Percentiles rank a stretch among this genome's conserved stretches.
Evolutionary conservation across 2,797 vertebrate genomes (phyloP).

Genomic region (Darevskia nairensis): DNA sequence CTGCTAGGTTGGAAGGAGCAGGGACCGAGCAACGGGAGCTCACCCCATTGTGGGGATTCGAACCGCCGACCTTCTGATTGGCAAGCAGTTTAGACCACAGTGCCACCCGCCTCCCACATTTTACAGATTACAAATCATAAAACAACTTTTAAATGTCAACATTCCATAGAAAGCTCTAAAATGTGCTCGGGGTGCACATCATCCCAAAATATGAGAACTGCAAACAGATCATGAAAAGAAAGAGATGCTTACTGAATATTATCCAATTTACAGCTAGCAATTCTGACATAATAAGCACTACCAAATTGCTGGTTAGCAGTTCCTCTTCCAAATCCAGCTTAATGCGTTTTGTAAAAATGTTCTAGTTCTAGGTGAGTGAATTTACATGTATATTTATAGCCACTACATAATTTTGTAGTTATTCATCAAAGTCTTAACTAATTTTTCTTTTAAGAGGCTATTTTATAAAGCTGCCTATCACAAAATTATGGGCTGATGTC

Average conservation of each 20-base stretch:
- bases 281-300: not conserved
- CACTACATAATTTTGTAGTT: not conserved
- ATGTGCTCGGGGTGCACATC: not conserved
- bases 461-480: not conserved
- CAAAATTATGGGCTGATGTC: accelerated
- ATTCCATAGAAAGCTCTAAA: not conserved
- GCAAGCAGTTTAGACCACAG: no score
- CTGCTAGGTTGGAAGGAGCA: no score
- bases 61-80: no score
- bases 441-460: not conserved
- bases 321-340: conserved; percentile 7
- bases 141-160: not conserved
- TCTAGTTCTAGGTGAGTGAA: not conserved
- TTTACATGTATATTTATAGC: not conserved
- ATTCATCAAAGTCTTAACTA: conserved; percentile 13
- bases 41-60: no score
- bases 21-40: no score
- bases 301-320: not conserved
- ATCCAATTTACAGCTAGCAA: not conserved
- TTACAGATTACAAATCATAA: not conserved
- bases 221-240: not conserved
- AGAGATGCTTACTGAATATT: not conserved
- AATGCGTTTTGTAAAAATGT: not conserved
- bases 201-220: not conserved
- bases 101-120: no score